These are phyloP conservation scores for Platygyra sinensis DNA, from an alignment of 64 coral and sea anemone species.

Conservation along the genomic window DNA sequence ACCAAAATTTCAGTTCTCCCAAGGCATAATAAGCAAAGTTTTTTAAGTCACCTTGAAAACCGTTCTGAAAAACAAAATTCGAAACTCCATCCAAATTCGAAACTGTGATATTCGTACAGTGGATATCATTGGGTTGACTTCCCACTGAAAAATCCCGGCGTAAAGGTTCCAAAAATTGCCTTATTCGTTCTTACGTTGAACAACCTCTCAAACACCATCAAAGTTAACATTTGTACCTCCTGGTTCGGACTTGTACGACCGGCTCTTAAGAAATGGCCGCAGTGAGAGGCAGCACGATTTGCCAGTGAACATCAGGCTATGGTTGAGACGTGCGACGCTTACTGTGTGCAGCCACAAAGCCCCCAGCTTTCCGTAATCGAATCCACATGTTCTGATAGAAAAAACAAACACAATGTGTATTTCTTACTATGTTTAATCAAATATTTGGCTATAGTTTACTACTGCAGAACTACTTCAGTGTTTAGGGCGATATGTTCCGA, in stretches of 20 bases:
- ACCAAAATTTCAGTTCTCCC: too few species aligned
- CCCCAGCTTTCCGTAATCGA: conserved; percentile 92
- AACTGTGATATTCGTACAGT: too few species aligned
- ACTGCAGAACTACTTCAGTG: background rate
- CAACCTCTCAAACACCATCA: background rate
- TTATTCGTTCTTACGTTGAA: background rate
- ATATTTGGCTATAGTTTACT: too few species aligned
- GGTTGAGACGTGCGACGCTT: conserved; percentile 66
- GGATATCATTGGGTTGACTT: too few species aligned
- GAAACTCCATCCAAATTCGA: too few species aligned
- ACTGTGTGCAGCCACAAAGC: conserved; percentile 87
- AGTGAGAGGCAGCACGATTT: conserved; percentile 85
- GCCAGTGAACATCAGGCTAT: conserved; percentile 94
- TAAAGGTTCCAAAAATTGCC: too few species aligned
- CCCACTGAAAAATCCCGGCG: too few species aligned
- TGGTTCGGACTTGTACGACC: conserved; percentile 77
- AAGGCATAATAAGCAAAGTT: too few species aligned
- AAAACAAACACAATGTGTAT: background rate
- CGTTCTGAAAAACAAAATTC: too few species aligned
- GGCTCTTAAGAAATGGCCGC: conserved; percentile 78
- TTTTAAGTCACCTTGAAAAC: too few species aligned
- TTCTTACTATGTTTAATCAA: background rate
- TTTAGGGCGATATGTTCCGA: background rate
- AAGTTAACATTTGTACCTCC: conserved; percentile 26
- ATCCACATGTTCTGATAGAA: conserved; percentile 90